Conservation (phyloP, 2,888 invertebrate species). For the Drosophila neonasuta region DNA sequence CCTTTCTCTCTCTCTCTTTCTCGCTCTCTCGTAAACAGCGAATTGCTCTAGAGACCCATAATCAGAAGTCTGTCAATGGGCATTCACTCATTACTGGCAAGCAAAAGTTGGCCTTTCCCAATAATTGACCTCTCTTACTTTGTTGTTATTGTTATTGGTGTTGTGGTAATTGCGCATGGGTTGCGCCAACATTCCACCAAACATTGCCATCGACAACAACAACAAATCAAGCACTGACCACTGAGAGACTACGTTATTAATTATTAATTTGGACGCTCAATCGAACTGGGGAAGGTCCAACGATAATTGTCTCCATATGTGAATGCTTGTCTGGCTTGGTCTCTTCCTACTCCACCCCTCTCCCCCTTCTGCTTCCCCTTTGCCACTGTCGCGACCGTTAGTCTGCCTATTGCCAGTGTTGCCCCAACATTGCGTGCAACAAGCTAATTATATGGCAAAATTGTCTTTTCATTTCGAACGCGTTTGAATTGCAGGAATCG, state of each 20-base stretch:
- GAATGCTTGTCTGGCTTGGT: slow-evolving; percentile 14
- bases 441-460: slow-evolving; percentile 75
- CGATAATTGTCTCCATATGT: slow-evolving; percentile 43
- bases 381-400: background rate
- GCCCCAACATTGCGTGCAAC: slow-evolving; percentile 69
- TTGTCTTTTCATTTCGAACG: slow-evolving; percentile 67
- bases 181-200: slow-evolving; percentile 44
- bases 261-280: slow-evolving; percentile 60
- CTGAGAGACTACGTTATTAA: slow-evolving; percentile 59
- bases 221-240: slow-evolving; percentile 25
- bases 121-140: slow-evolving; percentile 64
- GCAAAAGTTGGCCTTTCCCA: slow-evolving; percentile 60
- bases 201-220: background rate
- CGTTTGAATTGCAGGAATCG: slow-evolving; percentile 15
- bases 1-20: background rate
- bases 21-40: background rate
- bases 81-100: slow-evolving; percentile 22
- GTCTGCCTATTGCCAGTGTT: background rate
- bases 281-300: slow-evolving; percentile 46
- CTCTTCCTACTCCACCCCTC: background rate
- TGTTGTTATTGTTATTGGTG: slow-evolving; percentile 15
- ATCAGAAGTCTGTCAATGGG: slow-evolving; percentile 36
- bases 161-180: slow-evolving; percentile 51
- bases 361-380: no score
- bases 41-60: slow-evolving; percentile 37